Evolutionary conservation across 1,140 invertebrate genomes (phyloP).

Genomic region (Brachionus koreanus): DNA sequence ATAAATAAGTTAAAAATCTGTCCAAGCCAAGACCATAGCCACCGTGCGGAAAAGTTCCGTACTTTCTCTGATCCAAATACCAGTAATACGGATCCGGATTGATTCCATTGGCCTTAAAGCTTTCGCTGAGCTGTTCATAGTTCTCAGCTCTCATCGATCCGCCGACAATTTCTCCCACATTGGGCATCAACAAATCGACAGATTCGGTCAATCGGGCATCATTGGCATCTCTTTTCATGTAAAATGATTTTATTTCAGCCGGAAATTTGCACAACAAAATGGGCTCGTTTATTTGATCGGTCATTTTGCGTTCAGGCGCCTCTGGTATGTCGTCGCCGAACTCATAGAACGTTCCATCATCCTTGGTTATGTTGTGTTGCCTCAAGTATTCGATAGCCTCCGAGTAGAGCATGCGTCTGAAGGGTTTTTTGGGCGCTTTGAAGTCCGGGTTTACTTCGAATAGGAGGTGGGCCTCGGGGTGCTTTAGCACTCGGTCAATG

Average conservation of each 20-base stretch:
- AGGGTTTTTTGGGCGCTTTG: slow-evolving; percentile 78
- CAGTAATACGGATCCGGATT: slow-evolving; percentile 93
- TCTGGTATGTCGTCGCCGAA: slow-evolving; percentile 99
- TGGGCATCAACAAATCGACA: slow-evolving; percentile 86
- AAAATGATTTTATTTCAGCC: slow-evolving; percentile 92
- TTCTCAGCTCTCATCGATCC: slow-evolving; percentile 98
- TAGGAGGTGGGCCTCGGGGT: slow-evolving; percentile 73
- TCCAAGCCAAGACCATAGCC: slow-evolving; percentile 96
- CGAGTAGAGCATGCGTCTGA: slow-evolving; percentile 85
- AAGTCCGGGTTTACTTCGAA: slow-evolving; percentile 88
- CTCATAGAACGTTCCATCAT: slow-evolving; percentile 92
- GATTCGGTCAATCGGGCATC: slow-evolving; percentile 85
- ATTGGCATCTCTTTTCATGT: slow-evolving; percentile 85
- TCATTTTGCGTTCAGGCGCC: slow-evolving; percentile 98
- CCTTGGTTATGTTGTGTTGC: slow-evolving; percentile 88
- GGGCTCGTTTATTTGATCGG: slow-evolving; percentile 89
- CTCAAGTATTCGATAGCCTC: slow-evolving; percentile 91
- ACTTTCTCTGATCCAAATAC: slow-evolving; percentile 95
- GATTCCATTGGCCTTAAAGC: slow-evolving; percentile 79
- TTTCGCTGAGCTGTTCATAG: slow-evolving; percentile 77
- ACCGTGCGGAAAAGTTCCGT: slow-evolving; percentile 90
- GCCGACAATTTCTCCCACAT: slow-evolving; percentile 98
- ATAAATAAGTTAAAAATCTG: slow-evolving; percentile 91
- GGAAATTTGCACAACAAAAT: slow-evolving; percentile 93
- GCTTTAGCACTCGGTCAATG: slow-evolving; percentile 80